Conservation (phyloP, 2,113 vertebrate species). For the Colinus virginianus region DNA sequence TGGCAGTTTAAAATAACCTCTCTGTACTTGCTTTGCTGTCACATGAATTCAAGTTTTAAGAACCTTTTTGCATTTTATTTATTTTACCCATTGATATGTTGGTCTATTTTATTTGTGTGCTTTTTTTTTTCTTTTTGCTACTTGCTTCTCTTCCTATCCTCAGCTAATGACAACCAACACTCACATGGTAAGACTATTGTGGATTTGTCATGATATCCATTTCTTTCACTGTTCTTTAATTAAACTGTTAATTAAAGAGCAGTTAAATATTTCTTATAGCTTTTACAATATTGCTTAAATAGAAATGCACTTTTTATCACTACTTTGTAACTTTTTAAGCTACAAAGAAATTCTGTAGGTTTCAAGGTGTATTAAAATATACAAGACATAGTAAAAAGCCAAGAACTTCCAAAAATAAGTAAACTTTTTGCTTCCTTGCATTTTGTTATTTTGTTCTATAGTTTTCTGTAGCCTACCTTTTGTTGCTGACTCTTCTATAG, state of each 20-base stretch:
- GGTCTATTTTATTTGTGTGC: conserved; percentile 86
- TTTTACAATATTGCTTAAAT: conserved; percentile 53
- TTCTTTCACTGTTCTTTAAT: conserved; percentile 72
- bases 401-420: background rate
- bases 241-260: conserved; percentile 64
- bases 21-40: conserved; percentile 50
- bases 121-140: conserved; percentile 83
- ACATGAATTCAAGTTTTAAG: conserved; percentile 51
- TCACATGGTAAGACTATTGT: conserved; percentile 93
- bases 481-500: conserved; percentile 1
- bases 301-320: conserved; percentile 16
- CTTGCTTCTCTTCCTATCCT: conserved; percentile 91
- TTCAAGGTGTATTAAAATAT: background rate
- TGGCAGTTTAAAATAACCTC: conserved; percentile 29
- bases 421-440: background rate
- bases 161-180: conserved; percentile 98
- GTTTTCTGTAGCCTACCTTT: background rate
- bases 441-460: conserved; percentile 41
- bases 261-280: conserved; percentile 64
- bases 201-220: conserved; percentile 76
- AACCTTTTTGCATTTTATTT: conserved; percentile 82
- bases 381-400: background rate
- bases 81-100: conserved; percentile 81
- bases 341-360: background rate
- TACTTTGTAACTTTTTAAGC: background rate